Conservation (phyloP, 2,888 invertebrate genomes). For the Aspidiotus rigidus region DNA sequence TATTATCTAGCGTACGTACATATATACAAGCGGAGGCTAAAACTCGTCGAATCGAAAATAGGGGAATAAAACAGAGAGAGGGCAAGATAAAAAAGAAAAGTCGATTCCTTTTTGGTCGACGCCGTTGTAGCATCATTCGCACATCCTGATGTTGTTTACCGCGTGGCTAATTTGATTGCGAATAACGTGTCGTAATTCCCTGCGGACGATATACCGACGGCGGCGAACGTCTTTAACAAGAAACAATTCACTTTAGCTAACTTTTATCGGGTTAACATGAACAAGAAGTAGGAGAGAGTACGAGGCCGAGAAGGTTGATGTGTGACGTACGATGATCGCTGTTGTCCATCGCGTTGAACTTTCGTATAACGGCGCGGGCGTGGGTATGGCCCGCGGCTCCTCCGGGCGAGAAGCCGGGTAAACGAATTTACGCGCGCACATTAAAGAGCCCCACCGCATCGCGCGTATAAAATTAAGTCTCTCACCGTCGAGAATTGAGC, state of each 20-base stretch:
- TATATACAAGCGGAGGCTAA: too few species aligned
- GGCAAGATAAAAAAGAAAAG: neutral
- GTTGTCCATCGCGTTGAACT: neutral
- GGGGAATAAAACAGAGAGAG: neutral
- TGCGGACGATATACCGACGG: neutral
- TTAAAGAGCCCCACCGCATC: too few species aligned
- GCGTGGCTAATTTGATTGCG: conserved; percentile 4
- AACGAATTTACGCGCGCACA: too few species aligned
- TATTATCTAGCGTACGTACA: too few species aligned
- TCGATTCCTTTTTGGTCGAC: neutral
- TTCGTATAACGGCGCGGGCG: too few species aligned
- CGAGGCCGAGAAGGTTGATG: too few species aligned
- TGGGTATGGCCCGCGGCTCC: too few species aligned
- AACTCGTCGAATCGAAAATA: too few species aligned
- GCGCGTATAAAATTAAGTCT: too few species aligned
- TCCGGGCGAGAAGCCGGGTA: too few species aligned
- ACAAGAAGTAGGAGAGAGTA: too few species aligned
- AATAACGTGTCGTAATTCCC: conserved; percentile 1
- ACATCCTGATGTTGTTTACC: neutral
- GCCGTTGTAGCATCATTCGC: neutral
- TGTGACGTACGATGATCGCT: neutral
- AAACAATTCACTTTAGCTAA: conserved; percentile 3
- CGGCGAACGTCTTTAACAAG: conserved; percentile 4
- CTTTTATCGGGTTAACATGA: neutral
- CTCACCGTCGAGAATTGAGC: too few species aligned